phyloP scores from a whole-genome alignment of 1,140 invertebrate genomes.

The Drosophila trapezifrons region DNA sequence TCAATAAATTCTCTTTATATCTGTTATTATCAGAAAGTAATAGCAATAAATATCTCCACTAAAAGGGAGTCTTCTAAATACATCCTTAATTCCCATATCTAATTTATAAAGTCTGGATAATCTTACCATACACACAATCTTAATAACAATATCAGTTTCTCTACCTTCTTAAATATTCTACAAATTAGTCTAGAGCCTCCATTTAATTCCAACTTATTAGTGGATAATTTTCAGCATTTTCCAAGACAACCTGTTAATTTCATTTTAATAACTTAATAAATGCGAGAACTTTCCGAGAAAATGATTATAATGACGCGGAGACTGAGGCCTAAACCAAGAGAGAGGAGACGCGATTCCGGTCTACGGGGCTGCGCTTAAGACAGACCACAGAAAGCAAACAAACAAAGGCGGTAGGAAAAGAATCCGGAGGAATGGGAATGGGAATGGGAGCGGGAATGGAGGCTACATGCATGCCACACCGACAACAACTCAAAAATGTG shows the following conservation, averaged over 20 bases:
- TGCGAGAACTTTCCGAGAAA: conserved; percentile 64
- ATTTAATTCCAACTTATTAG: conserved; percentile 41
- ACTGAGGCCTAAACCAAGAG: conserved; percentile 10
- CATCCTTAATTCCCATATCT: not conserved
- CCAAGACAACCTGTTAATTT: conserved; percentile 58
- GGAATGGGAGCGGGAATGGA: conserved; percentile 2
- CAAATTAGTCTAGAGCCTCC: conserved; percentile 3
- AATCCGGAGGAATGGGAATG: not conserved
- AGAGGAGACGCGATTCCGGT: conserved; percentile 66
- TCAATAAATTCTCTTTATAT: not conserved
- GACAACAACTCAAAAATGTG: conserved; percentile 71
- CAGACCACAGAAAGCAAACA: conserved; percentile 43
- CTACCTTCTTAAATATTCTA: not conserved
- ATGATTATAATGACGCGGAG: conserved; percentile 58
- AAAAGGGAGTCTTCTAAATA: not conserved
- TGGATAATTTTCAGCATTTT: conserved; percentile 44
- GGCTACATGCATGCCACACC: conserved; percentile 25
- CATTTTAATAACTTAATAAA: conserved; percentile 81
- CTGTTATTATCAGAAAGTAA: not conserved
- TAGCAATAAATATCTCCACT: not conserved
- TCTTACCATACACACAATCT: too few relatives aligned
- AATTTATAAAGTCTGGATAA: too few relatives aligned
- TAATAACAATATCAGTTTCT: not conserved
- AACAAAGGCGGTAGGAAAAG: conserved; percentile 14
- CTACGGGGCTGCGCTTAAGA: conserved; percentile 35